These are phyloP conservation scores for Rousettus madagascariensis DNA, from an alignment of 2,797 vertebrate species.

Conservation along the genomic window DNA sequence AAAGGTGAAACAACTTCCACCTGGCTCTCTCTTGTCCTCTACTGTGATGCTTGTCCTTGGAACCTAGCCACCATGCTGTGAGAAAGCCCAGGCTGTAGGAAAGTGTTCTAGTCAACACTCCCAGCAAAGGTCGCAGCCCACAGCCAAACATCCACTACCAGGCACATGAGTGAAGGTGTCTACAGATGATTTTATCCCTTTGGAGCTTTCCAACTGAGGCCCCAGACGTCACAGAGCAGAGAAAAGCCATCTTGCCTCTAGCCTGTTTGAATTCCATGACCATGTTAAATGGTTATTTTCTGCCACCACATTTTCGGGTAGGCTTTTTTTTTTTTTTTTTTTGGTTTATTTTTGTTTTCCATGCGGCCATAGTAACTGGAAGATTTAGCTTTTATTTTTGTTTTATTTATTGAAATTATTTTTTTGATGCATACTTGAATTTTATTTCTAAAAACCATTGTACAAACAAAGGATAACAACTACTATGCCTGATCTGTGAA, in stretches of 20 bases:
- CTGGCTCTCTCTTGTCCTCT: neutral
- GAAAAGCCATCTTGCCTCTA: neutral
- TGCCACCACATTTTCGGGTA: neutral
- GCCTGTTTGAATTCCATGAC: neutral
- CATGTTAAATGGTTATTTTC: neutral
- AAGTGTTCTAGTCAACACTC: neutral
- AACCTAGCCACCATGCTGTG: neutral
- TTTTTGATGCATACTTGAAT: neutral
- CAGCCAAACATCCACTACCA: neutral
- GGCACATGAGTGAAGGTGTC: neutral
- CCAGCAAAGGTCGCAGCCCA: neutral
- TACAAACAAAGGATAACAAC: too few species aligned
- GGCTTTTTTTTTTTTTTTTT: neutral
- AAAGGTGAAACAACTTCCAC: neutral
- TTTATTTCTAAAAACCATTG: too few species aligned
- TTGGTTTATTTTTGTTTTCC: neutral
- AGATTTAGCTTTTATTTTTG: constrained; percentile 26
- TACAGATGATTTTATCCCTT: neutral
- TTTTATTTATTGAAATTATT: neutral
- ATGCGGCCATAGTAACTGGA: neutral
- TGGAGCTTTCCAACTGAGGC: neutral
- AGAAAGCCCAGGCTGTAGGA: constrained; percentile 21
- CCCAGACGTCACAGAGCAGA: neutral
- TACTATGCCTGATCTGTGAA: too few species aligned
- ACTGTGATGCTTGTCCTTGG: neutral